Evolutionary conservation across 2,113 vertebrate genomes (phyloP), one percentile per base, ranked within the genome.

Genomic region (Leucoraja erinaceus): DNA sequence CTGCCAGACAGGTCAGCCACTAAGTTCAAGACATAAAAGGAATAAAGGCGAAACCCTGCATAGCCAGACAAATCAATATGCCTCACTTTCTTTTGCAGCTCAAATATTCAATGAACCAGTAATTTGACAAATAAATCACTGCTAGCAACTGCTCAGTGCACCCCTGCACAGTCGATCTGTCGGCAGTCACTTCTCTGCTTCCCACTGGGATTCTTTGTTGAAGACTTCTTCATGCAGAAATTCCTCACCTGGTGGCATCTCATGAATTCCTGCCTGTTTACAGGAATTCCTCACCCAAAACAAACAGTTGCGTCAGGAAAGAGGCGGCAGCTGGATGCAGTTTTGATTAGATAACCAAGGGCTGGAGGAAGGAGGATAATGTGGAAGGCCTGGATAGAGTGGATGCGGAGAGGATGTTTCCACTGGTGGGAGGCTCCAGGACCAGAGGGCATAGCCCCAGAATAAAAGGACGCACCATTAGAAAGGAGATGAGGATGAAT

Each of bases 221-320:
- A 56, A 63, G 63, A 61, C 16, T 72, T 20, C 28, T 88, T 63
- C 11, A 88, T 31, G 5, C 63, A 31, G 83, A 2, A 63, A 31
- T 63, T 88, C 83, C 83, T 63, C 5, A n/a, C 18, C 59, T 63
- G n/a, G 14, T 63, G 12, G 38, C 31, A 31, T 59, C 61, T 63
- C 59, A 61, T 31, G 56, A 88, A 88, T 88, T 88, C 83, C n/a
- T 86, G 81, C 56, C 81, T 86, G 22, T 61, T 86, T 86, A 61
- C 59, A 88, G 83, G 59, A 88, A 66, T 88, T 66, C 83, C 59
- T 16, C 59, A 63, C 28, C 83, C 81, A 61, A n/a, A 16, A 14
- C 63, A 88, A 66, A 88, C 28, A 88, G 14, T 2, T 18, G 59
- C 31, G 31, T 88, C 83, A 31, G 83, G 83, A 63, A 88, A 11